Conservation (phyloP, 1,140 invertebrate genomes). For the Zaprionus tsacasi region DNA sequence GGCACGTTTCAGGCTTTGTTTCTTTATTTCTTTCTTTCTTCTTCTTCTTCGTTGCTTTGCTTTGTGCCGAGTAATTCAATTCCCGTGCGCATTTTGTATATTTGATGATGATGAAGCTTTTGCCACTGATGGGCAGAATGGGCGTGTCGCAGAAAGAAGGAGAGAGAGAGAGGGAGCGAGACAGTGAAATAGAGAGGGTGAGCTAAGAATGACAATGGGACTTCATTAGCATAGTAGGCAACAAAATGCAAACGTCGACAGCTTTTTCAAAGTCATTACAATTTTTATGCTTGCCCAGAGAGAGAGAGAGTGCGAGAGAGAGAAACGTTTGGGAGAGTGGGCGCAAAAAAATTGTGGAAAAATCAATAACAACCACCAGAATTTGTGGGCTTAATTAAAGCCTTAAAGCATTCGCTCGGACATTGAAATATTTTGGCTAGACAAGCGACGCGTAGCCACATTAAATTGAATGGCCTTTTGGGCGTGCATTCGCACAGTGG, state of each 20-base stretch:
- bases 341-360: conserved; percentile 4
- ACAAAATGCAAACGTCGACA: conserved; percentile 41
- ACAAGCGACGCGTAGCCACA: conserved; percentile 56
- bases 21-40: conserved; percentile 19
- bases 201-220: conserved; percentile 49
- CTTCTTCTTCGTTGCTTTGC: conserved; percentile 21
- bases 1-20: conserved; percentile 54
- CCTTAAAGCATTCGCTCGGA: conserved; percentile 49
- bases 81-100: conserved; percentile 24
- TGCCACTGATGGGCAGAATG: conserved; percentile 20
- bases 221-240: conserved; percentile 78
- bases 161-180: neutral
- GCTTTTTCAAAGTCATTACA: conserved; percentile 45
- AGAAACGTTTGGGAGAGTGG: neutral
- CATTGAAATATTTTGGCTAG: conserved; percentile 72
- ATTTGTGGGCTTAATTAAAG: conserved; percentile 49
- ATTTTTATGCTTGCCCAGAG: neutral
- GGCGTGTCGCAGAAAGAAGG: conserved; percentile 43
- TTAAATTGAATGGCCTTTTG: conserved; percentile 71
- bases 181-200: neutral
- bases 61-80: conserved; percentile 59
- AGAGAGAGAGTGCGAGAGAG: neutral
- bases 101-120: conserved; percentile 30
- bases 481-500: conserved; percentile 29
- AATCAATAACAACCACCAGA: conserved; percentile 44